Conservation (phyloP, 2,113 vertebrate genomes). For the Sorex fumeus region DNA sequence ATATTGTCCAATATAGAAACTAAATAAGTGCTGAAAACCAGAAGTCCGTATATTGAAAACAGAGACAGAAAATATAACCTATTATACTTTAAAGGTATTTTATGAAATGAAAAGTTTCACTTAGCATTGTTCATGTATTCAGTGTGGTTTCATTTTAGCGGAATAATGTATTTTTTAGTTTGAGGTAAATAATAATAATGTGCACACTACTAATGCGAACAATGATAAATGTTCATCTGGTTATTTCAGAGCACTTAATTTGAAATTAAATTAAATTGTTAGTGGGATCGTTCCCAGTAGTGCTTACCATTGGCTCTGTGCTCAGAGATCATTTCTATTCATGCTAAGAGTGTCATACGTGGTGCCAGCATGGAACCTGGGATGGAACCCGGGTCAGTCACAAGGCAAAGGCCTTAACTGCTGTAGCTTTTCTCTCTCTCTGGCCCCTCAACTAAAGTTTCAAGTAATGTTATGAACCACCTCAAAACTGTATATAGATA, state of each 20-base stretch:
- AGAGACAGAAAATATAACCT: conserved; percentile 73
- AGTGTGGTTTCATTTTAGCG: not conserved
- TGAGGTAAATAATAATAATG: conserved; percentile 4
- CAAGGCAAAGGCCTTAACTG: too few relatives aligned
- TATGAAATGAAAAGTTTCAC: conserved; percentile 72
- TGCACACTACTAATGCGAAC: not conserved
- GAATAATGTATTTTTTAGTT: not conserved
- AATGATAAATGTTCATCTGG: not conserved
- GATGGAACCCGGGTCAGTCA: too few relatives aligned
- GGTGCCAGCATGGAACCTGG: too few relatives aligned
- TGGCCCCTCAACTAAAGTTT: not conserved
- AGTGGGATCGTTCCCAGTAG: not conserved
- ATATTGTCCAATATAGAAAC: conserved; percentile 72
- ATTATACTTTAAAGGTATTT: conserved; percentile 69
- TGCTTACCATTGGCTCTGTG: not conserved
- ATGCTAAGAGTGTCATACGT: too few relatives aligned
- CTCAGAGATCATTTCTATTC: too few relatives aligned
- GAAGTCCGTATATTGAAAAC: conserved; percentile 74
- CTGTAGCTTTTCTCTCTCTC: too few relatives aligned
- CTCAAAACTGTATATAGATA: not conserved
- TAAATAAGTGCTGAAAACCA: conserved; percentile 72
- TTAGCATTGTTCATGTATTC: conserved; percentile 7
- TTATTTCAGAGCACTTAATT: not conserved
- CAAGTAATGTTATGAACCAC: not conserved
- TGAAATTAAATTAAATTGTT: not conserved